Evolutionary conservation across 2,113 vertebrate genomes (phyloP), one percentile per base, ranked within the genome.

Genomic region (Aptenodytes patagonicus): DNA sequence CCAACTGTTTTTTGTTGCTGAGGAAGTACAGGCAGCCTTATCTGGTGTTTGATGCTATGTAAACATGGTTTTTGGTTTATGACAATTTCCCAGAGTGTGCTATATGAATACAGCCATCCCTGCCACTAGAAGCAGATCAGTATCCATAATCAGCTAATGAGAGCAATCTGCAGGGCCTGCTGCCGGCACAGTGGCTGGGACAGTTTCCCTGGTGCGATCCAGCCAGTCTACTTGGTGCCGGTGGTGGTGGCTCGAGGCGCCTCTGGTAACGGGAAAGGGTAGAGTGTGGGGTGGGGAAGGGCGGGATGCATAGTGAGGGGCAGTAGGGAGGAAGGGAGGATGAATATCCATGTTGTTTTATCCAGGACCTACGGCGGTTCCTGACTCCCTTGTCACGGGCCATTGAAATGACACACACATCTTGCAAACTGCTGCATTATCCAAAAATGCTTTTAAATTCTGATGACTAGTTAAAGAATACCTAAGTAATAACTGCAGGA

Each of bases 111-210:
- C 10, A 70, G 11, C 36, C 24, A 29, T 36, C 18, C 29, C 17
- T 0, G 4, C 7, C 29, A n/a, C 7, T 40, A 10, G 49, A 36
- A 73, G 52, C 2, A 1, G 13, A 15, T 51, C 8, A 7, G 25
- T 10, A 54, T n/a, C 51, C 22, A 5, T 1, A 24, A 16, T 22
- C 8, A 29, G 34, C 1, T 12, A 21, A 44, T 3, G 34, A 11
- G 8, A 42, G 21, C 13, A 9, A 52, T 28, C 42, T 58, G 15
- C 25, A 46, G 18, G 40, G 46, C 8, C 29, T 3, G 0, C 47
- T 70, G 20, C 34, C 1, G 3, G 21, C 36, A 49, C 55, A 17
- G 36, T 10, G 16, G 25, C 22, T 2, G 1, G 17, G 26, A 13
- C 5, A 17, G 47, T 46, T 83, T 51, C 26, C 22, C 26, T 55